These are phyloP conservation scores for Palythoa grandis DNA, from an alignment of 92 coral and sea anemone species.

Conservation along the genomic window DNA sequence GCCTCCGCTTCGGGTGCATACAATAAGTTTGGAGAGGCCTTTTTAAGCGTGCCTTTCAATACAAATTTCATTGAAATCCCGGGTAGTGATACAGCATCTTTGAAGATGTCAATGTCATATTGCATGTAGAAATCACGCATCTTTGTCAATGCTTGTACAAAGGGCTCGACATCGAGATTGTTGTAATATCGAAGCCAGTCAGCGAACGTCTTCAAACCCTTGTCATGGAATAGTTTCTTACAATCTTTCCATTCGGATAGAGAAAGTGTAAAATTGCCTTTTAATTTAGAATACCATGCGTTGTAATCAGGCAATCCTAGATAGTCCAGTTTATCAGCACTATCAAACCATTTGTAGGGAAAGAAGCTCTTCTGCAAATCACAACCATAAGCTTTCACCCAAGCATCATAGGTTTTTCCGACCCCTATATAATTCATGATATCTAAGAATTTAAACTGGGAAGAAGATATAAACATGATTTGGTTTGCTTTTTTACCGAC, in stretches of 20 bases:
- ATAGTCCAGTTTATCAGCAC: not conserved
- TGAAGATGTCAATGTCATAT: not conserved
- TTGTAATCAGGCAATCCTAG: slow-evolving; percentile 7
- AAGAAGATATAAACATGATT: not conserved
- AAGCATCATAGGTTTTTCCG: slow-evolving; percentile 17
- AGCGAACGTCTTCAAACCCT: not conserved
- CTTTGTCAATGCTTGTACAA: not conserved
- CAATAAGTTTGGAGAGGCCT: not conserved
- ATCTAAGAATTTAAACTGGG: not conserved
- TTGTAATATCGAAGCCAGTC: slow-evolving; percentile 29
- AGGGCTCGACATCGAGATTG: not conserved
- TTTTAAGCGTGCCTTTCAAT: not conserved
- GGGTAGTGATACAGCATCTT: slow-evolving; percentile 19
- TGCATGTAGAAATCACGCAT: slow-evolving; percentile 1
- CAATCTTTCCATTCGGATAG: not conserved
- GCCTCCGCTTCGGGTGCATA: not conserved
- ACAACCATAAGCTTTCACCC: slow-evolving; percentile 26
- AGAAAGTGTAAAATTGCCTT: not conserved
- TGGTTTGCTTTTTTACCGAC: not conserved
- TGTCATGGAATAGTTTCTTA: no score
- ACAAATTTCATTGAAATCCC: slow-evolving; percentile 39
- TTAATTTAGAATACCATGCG: slow-evolving; percentile 12
- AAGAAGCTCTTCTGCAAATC: not conserved
- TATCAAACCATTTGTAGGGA: slow-evolving; percentile 38
- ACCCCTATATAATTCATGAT: not conserved